Evolutionary conservation across 2,888 invertebrate genomes (phyloP).

Genomic region (Craniophora ligustri): DNA sequence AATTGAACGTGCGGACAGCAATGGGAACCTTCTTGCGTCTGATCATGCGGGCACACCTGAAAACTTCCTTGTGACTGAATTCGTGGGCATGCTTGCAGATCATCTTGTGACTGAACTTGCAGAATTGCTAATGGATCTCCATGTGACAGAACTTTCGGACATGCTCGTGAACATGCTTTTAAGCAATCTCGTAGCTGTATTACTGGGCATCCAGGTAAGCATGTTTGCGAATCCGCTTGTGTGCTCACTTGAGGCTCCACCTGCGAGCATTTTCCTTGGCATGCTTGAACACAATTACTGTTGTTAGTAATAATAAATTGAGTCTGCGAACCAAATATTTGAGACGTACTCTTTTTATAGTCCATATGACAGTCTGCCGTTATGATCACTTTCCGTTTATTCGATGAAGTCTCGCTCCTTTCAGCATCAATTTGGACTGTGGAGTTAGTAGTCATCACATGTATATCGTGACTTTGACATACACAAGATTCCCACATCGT

Average conservation of each 20-base stretch:
- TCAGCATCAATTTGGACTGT: slow-evolving; percentile 12
- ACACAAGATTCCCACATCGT: slow-evolving; percentile 1
- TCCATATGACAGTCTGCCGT: slow-evolving; percentile 4
- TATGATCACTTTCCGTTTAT: slow-evolving; percentile 18
- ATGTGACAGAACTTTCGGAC: too few species aligned
- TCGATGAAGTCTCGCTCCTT: slow-evolving; percentile 4
- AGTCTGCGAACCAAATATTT: slow-evolving; percentile 3
- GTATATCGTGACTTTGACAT: slow-evolving; percentile 1
- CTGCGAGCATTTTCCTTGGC: not conserved
- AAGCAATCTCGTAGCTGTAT: not conserved
- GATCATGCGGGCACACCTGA: not conserved
- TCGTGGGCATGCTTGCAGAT: not conserved
- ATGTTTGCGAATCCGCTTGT: not conserved
- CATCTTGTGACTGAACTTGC: not conserved
- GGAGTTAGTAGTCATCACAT: slow-evolving; percentile 1
- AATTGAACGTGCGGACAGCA: not conserved
- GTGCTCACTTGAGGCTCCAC: not conserved
- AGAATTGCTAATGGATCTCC: too few species aligned
- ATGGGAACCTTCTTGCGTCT: not conserved
- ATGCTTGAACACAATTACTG: slow-evolving; percentile 6
- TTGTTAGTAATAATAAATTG: slow-evolving; percentile 1
- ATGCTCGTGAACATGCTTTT: too few species aligned
- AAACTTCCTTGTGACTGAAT: not conserved
- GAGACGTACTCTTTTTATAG: slow-evolving; percentile 5
- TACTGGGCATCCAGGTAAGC: not conserved